Evolutionary conservation across 2,113 vertebrate species (phyloP), one percentile per base, ranked within the genome.

Genomic region (Microcebus lehilahytsara): DNA sequence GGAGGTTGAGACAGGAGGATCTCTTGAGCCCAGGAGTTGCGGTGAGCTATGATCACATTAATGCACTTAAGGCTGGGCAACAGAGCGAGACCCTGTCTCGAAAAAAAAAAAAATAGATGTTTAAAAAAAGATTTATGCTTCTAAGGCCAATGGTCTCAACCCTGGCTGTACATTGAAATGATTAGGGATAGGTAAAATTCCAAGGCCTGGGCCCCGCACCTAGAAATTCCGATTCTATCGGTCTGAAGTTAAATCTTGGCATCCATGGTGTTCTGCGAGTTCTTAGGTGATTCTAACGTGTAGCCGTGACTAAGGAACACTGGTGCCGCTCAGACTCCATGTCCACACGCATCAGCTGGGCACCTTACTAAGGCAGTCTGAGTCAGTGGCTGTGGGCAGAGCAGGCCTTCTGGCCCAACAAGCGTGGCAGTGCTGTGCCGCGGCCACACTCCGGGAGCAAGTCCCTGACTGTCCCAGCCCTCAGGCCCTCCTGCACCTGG

Each of bases 381-480:
- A 46, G 37, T 64, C 12, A 46, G 46, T 34, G 22, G 14, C 10
- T 20, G 19, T 66, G 34, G 46, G 4, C 69, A 77, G 25, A 30
- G 64, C 0, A 6, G 37, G 58, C 9, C 42, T 19, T 67, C 42
- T 23, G 9, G 20, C 74, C 25, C 40, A 42, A 77, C 1, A 64
- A 51, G 49, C 0, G 0, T 5, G 25, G 11, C 2, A 19, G 2
- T 27, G 12, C n/a, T 0, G 5, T 4, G 1, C 23, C 19, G 19
- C 14, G 16, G 56, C 49, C 40, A n/a, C 23, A 30, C 34, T 74
- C 78, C n/a, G 62, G 77, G 9, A 86, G 74, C 22, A 56, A 79
- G 67, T 16, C 51, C 91, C 56, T 64, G 4, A 10, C 37, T 83
- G 93, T n/a, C 17, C 67, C 34, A 23, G 34, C 42, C 46, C 37